Base-by-base conservation (phyloP, 2,797 vertebrate species). In the Oceanodroma leucorhoa region DNA sequence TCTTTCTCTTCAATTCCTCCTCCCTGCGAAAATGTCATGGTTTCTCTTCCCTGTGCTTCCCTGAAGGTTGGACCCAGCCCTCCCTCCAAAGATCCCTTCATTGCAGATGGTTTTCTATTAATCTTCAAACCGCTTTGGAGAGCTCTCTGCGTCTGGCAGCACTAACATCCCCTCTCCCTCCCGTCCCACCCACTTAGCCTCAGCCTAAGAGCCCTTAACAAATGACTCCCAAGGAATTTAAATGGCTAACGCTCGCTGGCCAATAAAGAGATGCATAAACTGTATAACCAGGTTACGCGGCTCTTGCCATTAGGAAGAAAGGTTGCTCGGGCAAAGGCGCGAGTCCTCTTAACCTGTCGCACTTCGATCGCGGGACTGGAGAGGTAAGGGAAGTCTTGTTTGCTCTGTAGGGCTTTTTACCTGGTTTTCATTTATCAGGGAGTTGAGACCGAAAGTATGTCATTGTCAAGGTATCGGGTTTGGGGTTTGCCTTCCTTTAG, bases 171-270 rank as follows among this genome's bases (percentile, higher is more conserved):
- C 94, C 87, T 96, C 87, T 95, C 65, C 60, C 87, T 95, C 91
- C 83, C 32, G 96, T 96, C 92, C 97, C 98, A 97, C 97, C 97
- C 96, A 96, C 96, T 94, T 89, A 79, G 94, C 87, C 95, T 96
- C 89, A 96, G 90, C 96, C 92, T 94, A 95, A 97, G 95, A 98
- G 96, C 96, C 95, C 97, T 97, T 95, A 98, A 97, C 98, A 98
- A 98, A 98, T 98, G 97, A 97, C 96, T 98, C 95, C 96, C 96
- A 94, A 97, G 97, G 98, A 97, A 97, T 98, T 97, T 97, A 97
- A 98, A 97, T 98, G 97, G 96, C 94, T 94, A 94, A 96, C 65
- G 66, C 95, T 96, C 71, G 51, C 88, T 97, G 96, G 94, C 98
- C 98, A 98, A 98, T 98, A 97, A 97, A 96, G 94, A 96, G 83